phyloP scores from a whole-genome alignment of 2,888 invertebrate genomes.

The Adelphocoris suturalis region DNA sequence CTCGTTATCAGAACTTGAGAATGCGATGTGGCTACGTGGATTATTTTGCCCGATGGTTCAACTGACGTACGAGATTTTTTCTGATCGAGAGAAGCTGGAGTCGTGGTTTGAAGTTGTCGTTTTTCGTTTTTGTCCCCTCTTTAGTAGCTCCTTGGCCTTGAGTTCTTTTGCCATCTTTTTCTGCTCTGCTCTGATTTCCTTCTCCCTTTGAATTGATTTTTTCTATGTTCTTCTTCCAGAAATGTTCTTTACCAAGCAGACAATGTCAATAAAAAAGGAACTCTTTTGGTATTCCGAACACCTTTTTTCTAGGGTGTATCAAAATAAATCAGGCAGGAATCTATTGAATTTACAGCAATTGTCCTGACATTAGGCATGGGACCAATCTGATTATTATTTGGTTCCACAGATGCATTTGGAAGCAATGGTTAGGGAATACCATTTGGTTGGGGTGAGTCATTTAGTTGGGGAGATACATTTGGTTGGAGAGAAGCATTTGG shows the following conservation, averaged over 20 bases:
- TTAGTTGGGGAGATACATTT: background rate
- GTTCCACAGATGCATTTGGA: no score
- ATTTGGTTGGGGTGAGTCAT: background rate
- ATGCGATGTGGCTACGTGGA: background rate
- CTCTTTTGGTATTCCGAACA: conserved; percentile 36
- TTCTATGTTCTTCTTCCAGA: conserved; percentile 13
- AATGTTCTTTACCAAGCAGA: conserved; percentile 31
- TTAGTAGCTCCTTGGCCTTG: background rate
- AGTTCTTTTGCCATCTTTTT: conserved; percentile 25
- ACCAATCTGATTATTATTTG: background rate
- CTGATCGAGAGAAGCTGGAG: background rate
- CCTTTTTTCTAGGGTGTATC: conserved; percentile 45
- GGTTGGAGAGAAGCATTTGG: background rate
- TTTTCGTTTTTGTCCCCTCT: conserved; percentile 1
- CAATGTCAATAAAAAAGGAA: conserved; percentile 16
- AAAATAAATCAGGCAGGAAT: conserved; percentile 20
- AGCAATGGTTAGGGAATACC: no score
- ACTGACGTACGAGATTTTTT: background rate
- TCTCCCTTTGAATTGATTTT: conserved; percentile 38
- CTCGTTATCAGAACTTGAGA: background rate
- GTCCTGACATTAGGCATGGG: background rate
- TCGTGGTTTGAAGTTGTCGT: background rate
- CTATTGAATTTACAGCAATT: conserved; percentile 31
- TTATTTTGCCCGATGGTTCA: background rate
- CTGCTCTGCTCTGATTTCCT: conserved; percentile 30